Evolutionary conservation across 2,888 invertebrate genomes (phyloP), one percentile per base, ranked within the genome.

Genomic region (Julus scanicus): DNA sequence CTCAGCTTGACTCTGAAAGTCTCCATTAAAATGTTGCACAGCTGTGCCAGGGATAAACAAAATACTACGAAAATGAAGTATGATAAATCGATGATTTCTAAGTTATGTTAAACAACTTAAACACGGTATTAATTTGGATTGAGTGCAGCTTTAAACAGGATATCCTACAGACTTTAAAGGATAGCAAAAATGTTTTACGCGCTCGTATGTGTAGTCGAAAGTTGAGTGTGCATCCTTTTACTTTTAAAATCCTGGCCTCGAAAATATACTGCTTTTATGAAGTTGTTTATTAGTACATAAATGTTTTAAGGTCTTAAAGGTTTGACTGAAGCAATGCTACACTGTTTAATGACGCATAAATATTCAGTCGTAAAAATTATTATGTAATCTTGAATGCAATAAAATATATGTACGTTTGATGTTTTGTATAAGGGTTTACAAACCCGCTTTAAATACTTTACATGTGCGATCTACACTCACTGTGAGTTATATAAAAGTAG

Each of bases 241-340:
- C 80, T 80, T 13, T 80, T 29, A 37, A 80, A 71, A 80, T 37
- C 29, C 80, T 80, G 11, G 37, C 80, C 80, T 37, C 80, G 80
- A 37, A 80, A 80, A 80, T 80, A 29, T 29, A 37, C 80, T 29
- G 80, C 15, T 80, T 80, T 80, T 80, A 80, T 37, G 80, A 37
- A 29, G 37, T 3, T 80, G 37, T 80, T 80, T 80, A 80, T 37
- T 80, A 80, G 80, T 8, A 13, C 13, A 80, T 80, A 80, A 80
- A 37, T 37, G 80, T 80, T 80, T 80, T 80, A 80, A 80, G 80
- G 80, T 6, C 37, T 29, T 80, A 80, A 80, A 80, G 80, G 80
- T 29, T 80, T 80, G 80, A 80, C 80, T 80, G 80, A 80, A 80
- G 80, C 80, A 37, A 80, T 80, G 29, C 37, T 37, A 80, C 80